Evolutionary conservation across 2,113 vertebrate species (phyloP), one percentile per base, ranked within the genome.

Genomic region (Cathartes aura): DNA sequence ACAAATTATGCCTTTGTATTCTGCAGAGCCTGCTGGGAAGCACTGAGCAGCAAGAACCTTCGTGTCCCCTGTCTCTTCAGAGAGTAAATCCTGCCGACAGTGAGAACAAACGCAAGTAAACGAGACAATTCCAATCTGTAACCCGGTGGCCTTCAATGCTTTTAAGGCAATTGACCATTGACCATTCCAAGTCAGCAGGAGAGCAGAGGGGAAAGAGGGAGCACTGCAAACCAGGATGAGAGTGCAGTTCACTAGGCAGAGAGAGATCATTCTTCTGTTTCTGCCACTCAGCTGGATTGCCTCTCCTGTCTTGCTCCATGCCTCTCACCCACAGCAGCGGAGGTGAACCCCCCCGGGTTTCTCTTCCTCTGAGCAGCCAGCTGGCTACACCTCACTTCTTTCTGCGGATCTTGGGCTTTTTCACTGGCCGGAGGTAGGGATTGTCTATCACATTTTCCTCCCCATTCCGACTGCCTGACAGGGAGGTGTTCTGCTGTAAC

Each of bases 381-480:
- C 56, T 84, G 73, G 79, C 42, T 32, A 7, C 55, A 50, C 8
- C 30, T 99, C 98, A 99, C 97, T 99, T 99, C 99, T 99, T 99
- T 97, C 99, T 98, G 92, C 99, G 99, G 82, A 99, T 99, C 98
- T 99, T 99, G 95, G 99, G 99, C 78, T 99, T 99, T 96, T 99
- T 99, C 70, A 99, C 99, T 0, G 99, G 99, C 10, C 99, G 96
- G n/a, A 99, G 98, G 59, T 99, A 99, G 17, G 99, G 99, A 48
- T 99, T 99, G 97, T 99, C 99, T 9, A 99, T 99, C 95, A 99
- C 8, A 16, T 97, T 99, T 78, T 99, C 99, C 66, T 99, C 99
- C 15, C 94, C 99, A 0, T 97, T 98, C 64, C 99, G 99, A 62
- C 96, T 97, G 38, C 99, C 98, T 0, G 99, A 95, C 79, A 99